A percentile compares a stretch with the other conserved stretches of the same genome.
These are phyloP conservation scores for Sylvia borin DNA, from an alignment of 2,797 vertebrate species.

Conservation along the genomic window DNA sequence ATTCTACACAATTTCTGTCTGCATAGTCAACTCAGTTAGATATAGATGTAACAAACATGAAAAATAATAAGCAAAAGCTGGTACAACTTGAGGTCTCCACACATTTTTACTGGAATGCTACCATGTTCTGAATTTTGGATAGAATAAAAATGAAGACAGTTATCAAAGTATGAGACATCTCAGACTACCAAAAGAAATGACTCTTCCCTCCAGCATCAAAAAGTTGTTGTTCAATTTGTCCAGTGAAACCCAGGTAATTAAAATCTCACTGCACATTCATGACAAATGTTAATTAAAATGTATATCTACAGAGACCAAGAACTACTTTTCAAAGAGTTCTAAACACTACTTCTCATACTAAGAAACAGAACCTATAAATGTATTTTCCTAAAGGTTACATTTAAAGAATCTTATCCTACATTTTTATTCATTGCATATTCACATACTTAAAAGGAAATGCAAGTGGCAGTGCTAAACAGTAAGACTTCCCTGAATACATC, in stretches of 20 bases:
- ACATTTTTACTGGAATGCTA: not conserved
- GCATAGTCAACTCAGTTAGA: not conserved
- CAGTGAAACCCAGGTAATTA: not conserved
- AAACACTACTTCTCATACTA: not conserved
- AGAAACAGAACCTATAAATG: not conserved
- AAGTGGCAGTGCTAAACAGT: not conserved
- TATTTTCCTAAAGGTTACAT: not conserved
- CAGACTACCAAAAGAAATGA: not conserved
- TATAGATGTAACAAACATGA: not conserved
- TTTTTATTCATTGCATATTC: not conserved
- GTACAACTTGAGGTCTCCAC: not conserved
- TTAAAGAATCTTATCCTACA: not conserved
- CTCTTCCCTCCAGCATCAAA: not conserved
- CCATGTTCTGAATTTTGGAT: not conserved
- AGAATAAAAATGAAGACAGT: not conserved
- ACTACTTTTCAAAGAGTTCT: not conserved
- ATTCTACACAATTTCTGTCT: not conserved
- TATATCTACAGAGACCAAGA: not conserved
- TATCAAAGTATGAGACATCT: not conserved
- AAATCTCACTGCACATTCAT: not conserved
- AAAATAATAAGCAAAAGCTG: not conserved
- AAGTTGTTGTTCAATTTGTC: not conserved
- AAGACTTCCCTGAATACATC: not conserved
- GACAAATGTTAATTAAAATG: not conserved
- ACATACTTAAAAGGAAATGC: not conserved